Percentiles rank a stretch among this genome's conserved stretches.
These are phyloP conservation scores for Siphamia tubifer DNA, from an alignment of 2,113 vertebrate species.

Conservation along the genomic window DNA sequence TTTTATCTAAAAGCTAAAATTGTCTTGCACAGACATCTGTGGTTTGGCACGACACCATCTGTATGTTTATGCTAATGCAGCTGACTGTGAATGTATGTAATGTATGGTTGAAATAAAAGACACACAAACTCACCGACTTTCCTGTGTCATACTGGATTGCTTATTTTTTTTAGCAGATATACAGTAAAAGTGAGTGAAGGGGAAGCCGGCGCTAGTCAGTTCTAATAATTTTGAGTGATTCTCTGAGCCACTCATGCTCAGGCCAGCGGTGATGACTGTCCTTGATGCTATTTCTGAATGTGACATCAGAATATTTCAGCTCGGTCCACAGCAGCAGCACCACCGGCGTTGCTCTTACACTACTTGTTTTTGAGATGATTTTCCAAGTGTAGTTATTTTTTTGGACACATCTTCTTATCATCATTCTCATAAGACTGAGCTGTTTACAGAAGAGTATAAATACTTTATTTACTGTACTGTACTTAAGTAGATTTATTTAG, in stretches of 20 bases:
- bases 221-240: conserved; percentile 18
- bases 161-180: background rate
- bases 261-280: conserved; percentile 43
- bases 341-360: background rate
- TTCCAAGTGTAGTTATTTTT: background rate
- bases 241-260: conserved; percentile 9
- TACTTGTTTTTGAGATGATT: conserved; percentile 1
- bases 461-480: too few relatives aligned
- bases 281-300: conserved; percentile 46
- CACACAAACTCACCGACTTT: background rate
- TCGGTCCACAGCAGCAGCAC: background rate
- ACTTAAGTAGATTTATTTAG: too few relatives aligned
- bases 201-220: background rate
- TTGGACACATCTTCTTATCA: background rate
- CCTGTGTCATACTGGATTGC: background rate
- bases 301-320: conserved; percentile 3
- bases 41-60: background rate
- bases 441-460: too few relatives aligned
- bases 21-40: conserved; percentile 17
- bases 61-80: background rate
- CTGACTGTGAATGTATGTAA: background rate
- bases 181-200: conserved; percentile 5
- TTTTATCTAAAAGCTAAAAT: conserved; percentile 36
- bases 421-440: background rate
- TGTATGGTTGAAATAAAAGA: background rate